A percentile compares a stretch with the other conserved stretches of the same genome.
phyloP scores from a whole-genome alignment of 1,140 invertebrate genomes.

The Lepidurus packardi region DNA sequence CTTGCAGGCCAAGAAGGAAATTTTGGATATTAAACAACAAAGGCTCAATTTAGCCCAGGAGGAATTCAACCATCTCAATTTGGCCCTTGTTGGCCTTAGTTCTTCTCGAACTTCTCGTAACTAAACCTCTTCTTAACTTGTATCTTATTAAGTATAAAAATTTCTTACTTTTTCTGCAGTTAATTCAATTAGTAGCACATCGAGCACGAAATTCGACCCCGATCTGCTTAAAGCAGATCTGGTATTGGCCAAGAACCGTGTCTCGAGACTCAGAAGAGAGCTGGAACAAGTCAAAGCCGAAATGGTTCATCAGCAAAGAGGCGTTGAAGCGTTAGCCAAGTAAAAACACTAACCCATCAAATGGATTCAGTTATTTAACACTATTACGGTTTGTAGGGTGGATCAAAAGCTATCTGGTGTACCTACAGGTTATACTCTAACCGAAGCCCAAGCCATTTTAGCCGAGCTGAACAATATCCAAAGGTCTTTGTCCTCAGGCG shows the following conservation, averaged over 20 bases:
- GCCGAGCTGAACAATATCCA: slow-evolving; percentile 87
- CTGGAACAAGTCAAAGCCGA: slow-evolving; percentile 85
- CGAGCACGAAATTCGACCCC: slow-evolving; percentile 88
- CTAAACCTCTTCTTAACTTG: slow-evolving; percentile 46
- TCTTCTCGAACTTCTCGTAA: slow-evolving; percentile 77
- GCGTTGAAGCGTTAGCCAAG: slow-evolving; percentile 83
- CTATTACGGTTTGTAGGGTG: slow-evolving; percentile 57
- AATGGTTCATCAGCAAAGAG: slow-evolving; percentile 83
- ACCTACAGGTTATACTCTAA: slow-evolving; percentile 80
- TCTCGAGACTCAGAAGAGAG: slow-evolving; percentile 81
- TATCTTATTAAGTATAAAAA: slow-evolving; percentile 33
- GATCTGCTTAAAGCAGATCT: slow-evolving; percentile 89
- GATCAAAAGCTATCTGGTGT: slow-evolving; percentile 82
- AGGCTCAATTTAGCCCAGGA: slow-evolving; percentile 85
- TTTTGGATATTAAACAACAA: slow-evolving; percentile 91
- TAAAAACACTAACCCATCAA: slow-evolving; percentile 50
- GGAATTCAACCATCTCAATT: slow-evolving; percentile 90
- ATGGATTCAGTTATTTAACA: neutral
- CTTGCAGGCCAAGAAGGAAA: slow-evolving; percentile 89
- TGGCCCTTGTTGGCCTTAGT: slow-evolving; percentile 71
- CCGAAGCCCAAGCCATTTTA: slow-evolving; percentile 89
- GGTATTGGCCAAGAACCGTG: slow-evolving; percentile 75
- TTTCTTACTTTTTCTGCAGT: slow-evolving; percentile 54
- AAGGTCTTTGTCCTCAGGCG: slow-evolving; percentile 78
- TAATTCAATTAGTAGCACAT: slow-evolving; percentile 80